Evolutionary conservation across 2,888 invertebrate genomes (phyloP).

Genomic region (Plutella xylostella): DNA sequence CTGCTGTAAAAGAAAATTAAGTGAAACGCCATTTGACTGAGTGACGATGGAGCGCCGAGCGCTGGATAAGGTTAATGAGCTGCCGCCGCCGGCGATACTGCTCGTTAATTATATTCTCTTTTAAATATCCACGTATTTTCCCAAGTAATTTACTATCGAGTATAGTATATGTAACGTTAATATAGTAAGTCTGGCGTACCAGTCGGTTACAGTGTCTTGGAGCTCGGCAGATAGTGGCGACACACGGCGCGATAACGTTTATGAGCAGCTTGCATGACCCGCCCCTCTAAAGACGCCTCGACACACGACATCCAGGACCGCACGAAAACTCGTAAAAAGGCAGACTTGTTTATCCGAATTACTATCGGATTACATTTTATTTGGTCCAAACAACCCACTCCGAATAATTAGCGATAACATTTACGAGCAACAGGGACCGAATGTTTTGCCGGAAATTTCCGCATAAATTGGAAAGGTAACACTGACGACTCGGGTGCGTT

Average conservation of each 20-base stretch:
- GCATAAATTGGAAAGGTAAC: constrained; percentile 47
- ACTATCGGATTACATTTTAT: constrained; percentile 54
- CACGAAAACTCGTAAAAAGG: constrained; percentile 41
- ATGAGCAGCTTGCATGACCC: constrained; percentile 52
- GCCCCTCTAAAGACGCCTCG: constrained; percentile 39
- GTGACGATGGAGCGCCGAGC: constrained; percentile 66
- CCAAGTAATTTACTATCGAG: neutral
- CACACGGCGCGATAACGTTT: constrained; percentile 43
- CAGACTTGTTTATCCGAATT: constrained; percentile 49
- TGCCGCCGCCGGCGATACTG: constrained; percentile 41
- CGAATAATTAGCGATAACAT: constrained; percentile 46
- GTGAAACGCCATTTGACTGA: constrained; percentile 69
- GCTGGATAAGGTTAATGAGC: constrained; percentile 64
- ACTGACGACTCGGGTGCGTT: constrained; percentile 37
- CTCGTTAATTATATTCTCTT: constrained; percentile 44
- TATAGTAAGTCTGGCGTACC: neutral
- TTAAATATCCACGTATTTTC: neutral
- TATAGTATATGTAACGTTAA: neutral
- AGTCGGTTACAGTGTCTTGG: constrained; percentile 22
- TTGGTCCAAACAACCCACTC: constrained; percentile 40
- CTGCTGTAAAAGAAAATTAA: constrained; percentile 69
- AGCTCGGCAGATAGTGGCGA: constrained; percentile 34
- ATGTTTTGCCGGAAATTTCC: constrained; percentile 29
- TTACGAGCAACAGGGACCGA: constrained; percentile 22
- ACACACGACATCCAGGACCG: constrained; percentile 40